Evolutionary conservation across 2,888 invertebrate genomes (phyloP), one percentile per base, ranked within the genome.

Genomic region (Tetrapedia diversipes): DNA sequence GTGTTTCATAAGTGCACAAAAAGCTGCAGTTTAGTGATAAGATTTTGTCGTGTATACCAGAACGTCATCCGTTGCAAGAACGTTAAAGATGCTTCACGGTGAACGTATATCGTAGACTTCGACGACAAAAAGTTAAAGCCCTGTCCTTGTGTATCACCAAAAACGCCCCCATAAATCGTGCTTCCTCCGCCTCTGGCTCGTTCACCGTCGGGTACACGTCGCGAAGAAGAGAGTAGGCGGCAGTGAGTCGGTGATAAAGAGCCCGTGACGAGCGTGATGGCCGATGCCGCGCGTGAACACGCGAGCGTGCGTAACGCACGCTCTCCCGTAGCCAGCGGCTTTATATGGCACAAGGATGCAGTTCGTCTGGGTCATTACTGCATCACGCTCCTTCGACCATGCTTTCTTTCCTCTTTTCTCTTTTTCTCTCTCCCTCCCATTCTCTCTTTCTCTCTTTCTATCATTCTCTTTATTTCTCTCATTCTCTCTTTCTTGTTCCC

Each of bases 351-450:
- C 86, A 86, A 87, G 87, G 86, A 87, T 87, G 85, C 83, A 77
- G 71, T 84, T 85, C 81, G 86, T 86, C 86, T 87, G 87, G 87
- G 86, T 86, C 87, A 86, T 87, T 87, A 83, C 83, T 83, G 79
- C 80, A 85, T 87, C 84, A 60, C 69, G 67, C 77, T 76, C 56
- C 24, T 74, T 59, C n/a, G 27, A 27, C 34, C 54, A 32, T 34
- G 27, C 22, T 22, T 22, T 45, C 6, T 1, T 11, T 10, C 60
- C 47, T 22, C 27, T 29, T 14, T 19, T 19, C 19, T 8, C 39
- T 10, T 10, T 56, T 8, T 24, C 14, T 56, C 16, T 32, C 32
- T 22, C 61, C 10, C 32, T 60, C 59, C 56, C 24, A 10, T 19
- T 11, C 49, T 34, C 45, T 41, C n/a, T 43, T n/a, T n/a, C 8